phyloP scores from a whole-genome alignment of 64 coral and sea anemone species.

The Actinia tenebrosa region DNA sequence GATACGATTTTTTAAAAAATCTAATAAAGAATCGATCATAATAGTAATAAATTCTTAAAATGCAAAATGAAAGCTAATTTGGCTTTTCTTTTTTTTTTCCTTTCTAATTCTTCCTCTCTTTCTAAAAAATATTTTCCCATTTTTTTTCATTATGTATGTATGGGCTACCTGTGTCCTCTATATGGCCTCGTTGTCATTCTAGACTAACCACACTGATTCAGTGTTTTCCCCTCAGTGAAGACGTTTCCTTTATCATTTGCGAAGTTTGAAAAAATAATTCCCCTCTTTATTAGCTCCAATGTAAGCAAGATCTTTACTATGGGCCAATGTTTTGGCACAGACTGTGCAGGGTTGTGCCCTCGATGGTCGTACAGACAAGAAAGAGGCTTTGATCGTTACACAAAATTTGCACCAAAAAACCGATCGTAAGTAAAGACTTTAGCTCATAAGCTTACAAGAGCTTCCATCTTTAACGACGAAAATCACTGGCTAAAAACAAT shows the following conservation, averaged over 20 bases:
- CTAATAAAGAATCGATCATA: too few relatives aligned
- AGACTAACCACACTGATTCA: neutral
- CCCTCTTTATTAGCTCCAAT: neutral
- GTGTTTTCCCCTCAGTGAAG: neutral
- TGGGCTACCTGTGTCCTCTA: conserved; percentile 9
- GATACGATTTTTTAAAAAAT: too few relatives aligned
- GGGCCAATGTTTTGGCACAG: conserved; percentile 99
- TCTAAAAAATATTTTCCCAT: too few relatives aligned
- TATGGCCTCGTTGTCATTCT: conserved; percentile 15
- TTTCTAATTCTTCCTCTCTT: neutral
- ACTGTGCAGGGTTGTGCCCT: conserved; percentile 77
- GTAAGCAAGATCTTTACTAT: conserved; percentile 34
- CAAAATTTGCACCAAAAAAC: conserved; percentile 89
- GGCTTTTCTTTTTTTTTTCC: neutral
- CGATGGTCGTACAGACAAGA: conserved; percentile 79
- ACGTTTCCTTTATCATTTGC: neutral
- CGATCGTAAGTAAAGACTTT: conserved; percentile 55
- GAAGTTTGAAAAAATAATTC: neutral
- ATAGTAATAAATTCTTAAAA: too few relatives aligned
- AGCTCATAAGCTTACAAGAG: too few relatives aligned
- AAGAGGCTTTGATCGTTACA: conserved; percentile 93
- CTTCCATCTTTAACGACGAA: neutral
- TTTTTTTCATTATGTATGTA: neutral
- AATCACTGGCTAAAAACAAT: neutral
- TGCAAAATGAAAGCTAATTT: too few relatives aligned